Conservation (phyloP, 2,113 vertebrate species). For the Hippopotamus amphibius region DNA sequence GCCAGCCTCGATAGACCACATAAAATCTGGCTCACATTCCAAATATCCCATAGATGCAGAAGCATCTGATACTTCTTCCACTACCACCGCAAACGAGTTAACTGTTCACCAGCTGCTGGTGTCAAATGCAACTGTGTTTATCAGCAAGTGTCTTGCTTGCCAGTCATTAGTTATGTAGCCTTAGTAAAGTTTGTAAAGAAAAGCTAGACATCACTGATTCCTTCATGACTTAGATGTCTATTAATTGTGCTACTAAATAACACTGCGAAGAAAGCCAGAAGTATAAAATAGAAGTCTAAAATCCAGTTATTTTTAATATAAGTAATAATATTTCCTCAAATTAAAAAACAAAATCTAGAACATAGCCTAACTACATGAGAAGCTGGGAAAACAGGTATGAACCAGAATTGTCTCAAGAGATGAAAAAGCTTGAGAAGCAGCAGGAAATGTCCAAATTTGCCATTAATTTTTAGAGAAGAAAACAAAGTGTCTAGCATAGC, state of each 20-base stretch:
- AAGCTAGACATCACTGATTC: background rate
- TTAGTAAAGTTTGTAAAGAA: background rate
- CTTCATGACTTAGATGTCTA: background rate
- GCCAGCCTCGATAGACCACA: background rate
- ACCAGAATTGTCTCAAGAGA: background rate
- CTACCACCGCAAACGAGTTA: background rate
- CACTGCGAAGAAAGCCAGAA: too few relatives aligned
- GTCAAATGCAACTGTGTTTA: background rate
- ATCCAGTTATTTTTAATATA: background rate
- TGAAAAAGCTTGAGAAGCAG: background rate
- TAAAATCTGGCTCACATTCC: background rate
- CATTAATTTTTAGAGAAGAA: background rate
- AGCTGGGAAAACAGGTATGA: background rate
- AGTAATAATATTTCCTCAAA: background rate
- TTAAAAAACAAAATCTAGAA: background rate
- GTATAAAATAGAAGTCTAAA: background rate
- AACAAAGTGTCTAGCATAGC: too few relatives aligned
- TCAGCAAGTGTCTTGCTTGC: background rate
- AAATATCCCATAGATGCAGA: background rate
- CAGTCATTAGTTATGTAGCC: background rate
- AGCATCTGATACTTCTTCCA: background rate
- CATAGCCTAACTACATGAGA: background rate
- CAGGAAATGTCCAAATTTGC: background rate
- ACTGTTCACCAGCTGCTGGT: rapidly evolving
- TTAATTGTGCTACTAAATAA: background rate